Evolutionary conservation across 1,140 invertebrate genomes (phyloP).

Genomic region (Idris sp.): DNA sequence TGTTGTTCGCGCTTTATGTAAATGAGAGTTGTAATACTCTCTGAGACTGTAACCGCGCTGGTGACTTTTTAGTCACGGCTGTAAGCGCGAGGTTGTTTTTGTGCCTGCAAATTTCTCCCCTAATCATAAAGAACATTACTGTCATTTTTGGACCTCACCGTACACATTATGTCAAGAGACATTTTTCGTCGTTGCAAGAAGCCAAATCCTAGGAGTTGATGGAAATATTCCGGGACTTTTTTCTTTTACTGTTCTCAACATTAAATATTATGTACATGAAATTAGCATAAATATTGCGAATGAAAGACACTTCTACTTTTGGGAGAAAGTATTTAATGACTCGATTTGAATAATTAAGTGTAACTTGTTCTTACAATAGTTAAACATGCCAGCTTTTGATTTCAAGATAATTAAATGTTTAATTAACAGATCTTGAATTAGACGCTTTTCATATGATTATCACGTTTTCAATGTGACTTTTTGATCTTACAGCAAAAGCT

Average conservation of each 20-base stretch:
- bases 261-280: constrained; percentile 12
- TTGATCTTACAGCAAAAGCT: too few relatives aligned
- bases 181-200: constrained; percentile 28
- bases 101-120: constrained; percentile 44
- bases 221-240: constrained; percentile 9
- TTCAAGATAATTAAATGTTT: too few relatives aligned
- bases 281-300: constrained; percentile 13
- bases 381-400: too few relatives aligned
- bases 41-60: constrained; percentile 2
- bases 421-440: too few relatives aligned
- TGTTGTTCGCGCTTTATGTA: constrained; percentile 24
- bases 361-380: too few relatives aligned
- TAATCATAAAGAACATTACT: constrained; percentile 58
- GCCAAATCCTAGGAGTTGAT: constrained; percentile 14
- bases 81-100: constrained; percentile 14
- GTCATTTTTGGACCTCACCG: constrained; percentile 38
- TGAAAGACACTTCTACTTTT: constrained; percentile 3
- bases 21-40: constrained; percentile 1
- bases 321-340: constrained; percentile 3
- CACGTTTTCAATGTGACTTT: too few relatives aligned
- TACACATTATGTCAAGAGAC: constrained; percentile 15
- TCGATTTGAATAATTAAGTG: constrained; percentile 4
- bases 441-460: too few relatives aligned
- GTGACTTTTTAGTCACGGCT: constrained; percentile 13
- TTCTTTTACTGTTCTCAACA: constrained; percentile 14